These are phyloP conservation scores for Neogale vison DNA, from an alignment of 2,113 vertebrate species.

Conservation along the genomic window DNA sequence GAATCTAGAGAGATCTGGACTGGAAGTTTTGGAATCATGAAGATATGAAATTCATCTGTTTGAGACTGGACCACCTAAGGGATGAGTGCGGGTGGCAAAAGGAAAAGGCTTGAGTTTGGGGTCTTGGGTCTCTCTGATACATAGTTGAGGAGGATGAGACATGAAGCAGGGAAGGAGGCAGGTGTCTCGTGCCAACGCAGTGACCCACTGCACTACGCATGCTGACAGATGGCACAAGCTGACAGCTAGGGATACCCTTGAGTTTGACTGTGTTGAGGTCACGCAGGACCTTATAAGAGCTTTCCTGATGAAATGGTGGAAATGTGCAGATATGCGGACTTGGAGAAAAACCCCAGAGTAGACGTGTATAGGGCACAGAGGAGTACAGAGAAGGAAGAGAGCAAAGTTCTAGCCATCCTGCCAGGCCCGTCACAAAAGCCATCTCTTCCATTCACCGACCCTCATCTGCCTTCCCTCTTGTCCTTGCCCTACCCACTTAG, in stretches of 20 bases:
- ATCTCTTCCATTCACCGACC: rapidly evolving
- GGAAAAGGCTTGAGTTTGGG: not conserved
- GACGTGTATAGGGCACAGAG: not conserved
- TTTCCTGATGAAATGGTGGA: not conserved
- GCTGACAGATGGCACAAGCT: not conserved
- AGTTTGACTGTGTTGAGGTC: not conserved
- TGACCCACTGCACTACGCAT: too few relatives aligned
- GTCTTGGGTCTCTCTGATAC: not conserved
- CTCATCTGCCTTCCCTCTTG: not conserved
- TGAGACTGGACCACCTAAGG: not conserved
- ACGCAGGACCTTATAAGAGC: rapidly evolving
- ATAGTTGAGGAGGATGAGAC: not conserved
- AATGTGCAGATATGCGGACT: not conserved
- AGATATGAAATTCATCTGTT: not conserved
- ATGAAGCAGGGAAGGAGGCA: not conserved
- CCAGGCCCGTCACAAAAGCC: not conserved
- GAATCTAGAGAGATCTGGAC: not conserved
- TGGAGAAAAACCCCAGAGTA: not conserved
- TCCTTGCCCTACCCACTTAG: not conserved
- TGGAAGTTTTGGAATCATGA: not conserved
- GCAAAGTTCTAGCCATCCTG: not conserved
- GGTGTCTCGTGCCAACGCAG: not conserved
- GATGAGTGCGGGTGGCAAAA: not conserved
- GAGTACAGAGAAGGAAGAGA: not conserved
- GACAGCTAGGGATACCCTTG: not conserved